Evolutionary conservation across 2,888 invertebrate genomes (phyloP).

Genomic region (Zelleria hepariella): DNA sequence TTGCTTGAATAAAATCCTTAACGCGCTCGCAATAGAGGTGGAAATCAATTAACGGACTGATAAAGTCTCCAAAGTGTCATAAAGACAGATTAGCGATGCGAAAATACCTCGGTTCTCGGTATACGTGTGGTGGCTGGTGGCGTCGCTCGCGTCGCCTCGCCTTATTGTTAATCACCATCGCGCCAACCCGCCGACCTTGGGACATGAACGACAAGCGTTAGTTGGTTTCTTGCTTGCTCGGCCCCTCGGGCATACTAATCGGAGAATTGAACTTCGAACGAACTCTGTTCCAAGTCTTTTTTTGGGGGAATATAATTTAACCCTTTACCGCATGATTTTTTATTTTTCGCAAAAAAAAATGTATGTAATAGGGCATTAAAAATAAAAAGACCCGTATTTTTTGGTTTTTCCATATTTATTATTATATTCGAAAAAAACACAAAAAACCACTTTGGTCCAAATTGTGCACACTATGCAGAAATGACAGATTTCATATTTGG

Average conservation of each 20-base stretch:
- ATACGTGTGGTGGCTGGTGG: slow-evolving; percentile 23
- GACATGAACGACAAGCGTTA: slow-evolving; percentile 53
- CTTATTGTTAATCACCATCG: slow-evolving; percentile 4
- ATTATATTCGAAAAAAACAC: too few species aligned
- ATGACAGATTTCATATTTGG: too few species aligned
- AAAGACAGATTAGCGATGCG: slow-evolving; percentile 15
- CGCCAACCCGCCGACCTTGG: slow-evolving; percentile 57
- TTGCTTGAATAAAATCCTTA: not conserved
- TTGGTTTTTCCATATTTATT: too few species aligned
- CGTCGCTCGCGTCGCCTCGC: slow-evolving; percentile 4
- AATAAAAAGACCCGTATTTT: too few species aligned
- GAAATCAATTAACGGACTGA: not conserved
- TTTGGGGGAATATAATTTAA: not conserved
- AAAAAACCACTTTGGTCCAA: too few species aligned
- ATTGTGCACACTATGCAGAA: too few species aligned
- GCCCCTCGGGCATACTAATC: slow-evolving; percentile 48
- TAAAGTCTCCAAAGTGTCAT: not conserved
- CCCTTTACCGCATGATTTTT: not conserved
- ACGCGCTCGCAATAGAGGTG: not conserved
- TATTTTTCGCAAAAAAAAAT: not conserved
- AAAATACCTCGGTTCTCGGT: slow-evolving; percentile 49
- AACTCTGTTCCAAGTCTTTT: not conserved
- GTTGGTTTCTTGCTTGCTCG: slow-evolving; percentile 43
- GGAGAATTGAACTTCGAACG: slow-evolving; percentile 14
- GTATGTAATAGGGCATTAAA: too few species aligned